These are phyloP conservation scores for Phrixothrix hirtus DNA, from an alignment of 2,888 invertebrate species.

Conservation along the genomic window DNA sequence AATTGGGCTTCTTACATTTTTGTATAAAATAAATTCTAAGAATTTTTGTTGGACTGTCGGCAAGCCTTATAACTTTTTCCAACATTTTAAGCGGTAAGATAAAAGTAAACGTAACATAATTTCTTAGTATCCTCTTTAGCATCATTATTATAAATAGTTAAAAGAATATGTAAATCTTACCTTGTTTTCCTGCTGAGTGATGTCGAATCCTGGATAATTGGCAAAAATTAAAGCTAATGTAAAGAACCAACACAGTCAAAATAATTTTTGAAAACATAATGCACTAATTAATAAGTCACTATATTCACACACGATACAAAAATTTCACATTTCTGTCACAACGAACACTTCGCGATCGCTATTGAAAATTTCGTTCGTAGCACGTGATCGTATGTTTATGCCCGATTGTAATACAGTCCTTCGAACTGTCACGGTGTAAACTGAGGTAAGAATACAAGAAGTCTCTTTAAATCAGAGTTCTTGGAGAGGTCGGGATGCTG, in stretches of 20 bases:
- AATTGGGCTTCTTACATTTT: too few relatives aligned
- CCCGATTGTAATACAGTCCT: slow-evolving; percentile 40
- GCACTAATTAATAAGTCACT: slow-evolving; percentile 3
- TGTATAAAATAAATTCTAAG: too few relatives aligned
- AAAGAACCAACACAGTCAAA: slow-evolving; percentile 15
- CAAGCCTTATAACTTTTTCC: too few relatives aligned
- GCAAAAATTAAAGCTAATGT: slow-evolving; percentile 29
- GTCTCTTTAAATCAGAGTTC: slow-evolving; percentile 22
- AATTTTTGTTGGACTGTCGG: too few relatives aligned
- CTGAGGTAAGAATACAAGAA: slow-evolving; percentile 41
- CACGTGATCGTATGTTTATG: slow-evolving; percentile 42
- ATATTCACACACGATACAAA: background rate
- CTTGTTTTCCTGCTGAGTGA: slow-evolving; percentile 43
- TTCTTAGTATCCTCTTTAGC: too few relatives aligned
- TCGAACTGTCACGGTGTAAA: slow-evolving; percentile 43
- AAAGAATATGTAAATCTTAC: slow-evolving; percentile 37
- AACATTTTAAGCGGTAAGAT: too few relatives aligned
- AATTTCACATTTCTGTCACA: slow-evolving; percentile 4
- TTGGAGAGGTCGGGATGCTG: slow-evolving; percentile 40
- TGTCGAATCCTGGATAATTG: slow-evolving; percentile 39
- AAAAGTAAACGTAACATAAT: too few relatives aligned
- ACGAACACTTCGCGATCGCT: background rate
- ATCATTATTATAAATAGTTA: too few relatives aligned
- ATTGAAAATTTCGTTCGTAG: slow-evolving; percentile 21
- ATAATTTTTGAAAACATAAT: slow-evolving; percentile 13